These are phyloP conservation scores for Xenopus laevis DNA, from an alignment of 2,113 vertebrate species.

Conservation along the genomic window DNA sequence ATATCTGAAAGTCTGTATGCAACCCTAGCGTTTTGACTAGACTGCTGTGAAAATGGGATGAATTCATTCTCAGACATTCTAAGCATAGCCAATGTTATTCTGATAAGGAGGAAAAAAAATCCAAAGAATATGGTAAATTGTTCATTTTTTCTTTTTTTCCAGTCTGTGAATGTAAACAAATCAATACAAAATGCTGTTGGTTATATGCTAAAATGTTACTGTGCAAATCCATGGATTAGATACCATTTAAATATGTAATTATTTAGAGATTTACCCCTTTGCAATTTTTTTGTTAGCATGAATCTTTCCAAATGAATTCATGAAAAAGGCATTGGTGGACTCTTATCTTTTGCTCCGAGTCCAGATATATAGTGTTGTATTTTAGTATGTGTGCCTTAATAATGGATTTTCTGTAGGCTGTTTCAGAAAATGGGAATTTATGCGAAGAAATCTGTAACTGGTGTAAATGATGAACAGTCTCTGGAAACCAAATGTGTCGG, in stretches of 20 bases:
- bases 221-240: not conserved
- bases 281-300: too few species aligned
- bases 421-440: too few species aligned
- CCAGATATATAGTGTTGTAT: too few species aligned
- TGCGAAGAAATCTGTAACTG: too few species aligned
- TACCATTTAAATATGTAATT: not conserved
- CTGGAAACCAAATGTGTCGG: too few species aligned
- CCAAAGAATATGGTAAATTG: not conserved
- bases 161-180: constrained; percentile 3
- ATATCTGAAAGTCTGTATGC: constrained; percentile 1
- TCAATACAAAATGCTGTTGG: not conserved
- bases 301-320: too few species aligned
- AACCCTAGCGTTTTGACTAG: not conserved
- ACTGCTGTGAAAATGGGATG: constrained; percentile 21
- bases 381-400: too few species aligned
- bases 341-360: too few species aligned
- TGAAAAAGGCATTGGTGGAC: too few species aligned
- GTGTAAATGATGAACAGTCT: too few species aligned
- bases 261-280: too few species aligned
- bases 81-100: constrained; percentile 1
- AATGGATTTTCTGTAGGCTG: too few species aligned
- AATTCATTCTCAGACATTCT: constrained; percentile 8
- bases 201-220: not conserved
- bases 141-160: not conserved
- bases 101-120: constrained; percentile 17